These are phyloP conservation scores for Gastrophysa polygoni DNA, from an alignment of 2,888 invertebrate species.

Conservation along the genomic window DNA sequence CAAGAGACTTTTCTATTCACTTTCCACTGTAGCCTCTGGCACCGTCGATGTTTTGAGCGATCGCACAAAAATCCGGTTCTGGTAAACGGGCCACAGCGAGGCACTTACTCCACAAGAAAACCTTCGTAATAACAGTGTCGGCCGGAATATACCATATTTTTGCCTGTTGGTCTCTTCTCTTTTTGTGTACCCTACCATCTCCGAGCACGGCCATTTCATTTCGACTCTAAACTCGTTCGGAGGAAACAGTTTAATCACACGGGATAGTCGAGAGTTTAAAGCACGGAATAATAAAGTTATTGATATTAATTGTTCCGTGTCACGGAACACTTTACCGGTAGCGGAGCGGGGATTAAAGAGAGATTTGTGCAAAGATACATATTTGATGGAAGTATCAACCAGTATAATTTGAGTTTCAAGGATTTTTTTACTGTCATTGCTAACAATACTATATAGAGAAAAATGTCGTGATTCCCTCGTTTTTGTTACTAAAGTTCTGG, in stretches of 20 bases:
- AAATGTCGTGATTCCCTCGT: too few species aligned
- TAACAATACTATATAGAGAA: too few species aligned
- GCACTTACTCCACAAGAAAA: slow-evolving; percentile 24
- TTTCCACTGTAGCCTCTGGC: background rate
- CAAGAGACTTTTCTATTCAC: background rate
- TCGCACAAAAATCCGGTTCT: slow-evolving; percentile 11
- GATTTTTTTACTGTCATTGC: too few species aligned
- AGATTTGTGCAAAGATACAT: slow-evolving; percentile 27
- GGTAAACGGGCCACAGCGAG: slow-evolving; percentile 17
- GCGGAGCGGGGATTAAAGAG: slow-evolving; percentile 38
- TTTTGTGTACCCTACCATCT: slow-evolving; percentile 16
- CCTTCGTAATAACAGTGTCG: slow-evolving; percentile 31
- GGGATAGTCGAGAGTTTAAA: slow-evolving; percentile 14
- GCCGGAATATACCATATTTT: slow-evolving; percentile 28
- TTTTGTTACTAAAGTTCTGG: too few species aligned
- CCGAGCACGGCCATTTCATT: slow-evolving; percentile 22
- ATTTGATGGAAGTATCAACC: too few species aligned
- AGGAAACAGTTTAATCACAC: slow-evolving; percentile 27
- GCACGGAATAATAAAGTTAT: slow-evolving; percentile 27
- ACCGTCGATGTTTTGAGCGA: background rate
- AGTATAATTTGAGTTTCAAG: too few species aligned
- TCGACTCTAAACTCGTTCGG: slow-evolving; percentile 22
- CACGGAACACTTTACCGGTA: slow-evolving; percentile 41
- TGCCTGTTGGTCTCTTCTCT: slow-evolving; percentile 17
- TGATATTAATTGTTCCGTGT: slow-evolving; percentile 41